Percentiles rank a stretch among this genome's conserved stretches.
phyloP scores from a whole-genome alignment of 2,888 invertebrate genomes.

The Pandemis heparana region DNA sequence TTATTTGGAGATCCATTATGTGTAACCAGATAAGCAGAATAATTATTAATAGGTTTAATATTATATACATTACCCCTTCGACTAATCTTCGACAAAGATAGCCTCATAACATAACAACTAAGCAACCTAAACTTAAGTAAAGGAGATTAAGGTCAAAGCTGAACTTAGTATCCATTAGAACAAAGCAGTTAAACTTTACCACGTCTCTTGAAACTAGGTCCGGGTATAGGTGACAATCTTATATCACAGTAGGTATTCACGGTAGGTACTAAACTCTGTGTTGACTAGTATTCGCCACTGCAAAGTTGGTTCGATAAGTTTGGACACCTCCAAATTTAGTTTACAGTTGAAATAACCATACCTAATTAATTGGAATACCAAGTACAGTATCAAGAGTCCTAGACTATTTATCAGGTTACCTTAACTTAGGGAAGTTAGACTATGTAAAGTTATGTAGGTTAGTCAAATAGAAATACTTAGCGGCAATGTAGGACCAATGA shows the following conservation, averaged over 20 bases:
- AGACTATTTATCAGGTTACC: neutral
- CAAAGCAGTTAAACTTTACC: neutral
- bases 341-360: constrained; percentile 22
- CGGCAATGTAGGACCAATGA: too few species aligned
- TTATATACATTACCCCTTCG: too few species aligned
- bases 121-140: neutral
- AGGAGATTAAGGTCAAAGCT: constrained; percentile 2
- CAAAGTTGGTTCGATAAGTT: constrained; percentile 10
- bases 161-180: constrained; percentile 1
- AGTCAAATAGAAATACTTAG: too few species aligned
- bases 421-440: too few species aligned
- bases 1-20: too few species aligned
- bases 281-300: constrained; percentile 8
- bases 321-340: constrained; percentile 16
- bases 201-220: constrained; percentile 7
- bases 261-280: constrained; percentile 12
- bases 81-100: too few species aligned
- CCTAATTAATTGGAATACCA: constrained; percentile 16
- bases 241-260: constrained; percentile 16
- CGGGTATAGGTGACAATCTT: neutral
- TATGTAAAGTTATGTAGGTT: too few species aligned
- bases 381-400: neutral
- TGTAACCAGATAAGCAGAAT: too few species aligned
- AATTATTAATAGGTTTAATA: too few species aligned
- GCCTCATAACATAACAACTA: neutral